Percentiles rank a stretch among this genome's conserved stretches.
These are phyloP conservation scores for Equus quagga DNA, from an alignment of 2,113 vertebrate genomes.

Conservation along the genomic window DNA sequence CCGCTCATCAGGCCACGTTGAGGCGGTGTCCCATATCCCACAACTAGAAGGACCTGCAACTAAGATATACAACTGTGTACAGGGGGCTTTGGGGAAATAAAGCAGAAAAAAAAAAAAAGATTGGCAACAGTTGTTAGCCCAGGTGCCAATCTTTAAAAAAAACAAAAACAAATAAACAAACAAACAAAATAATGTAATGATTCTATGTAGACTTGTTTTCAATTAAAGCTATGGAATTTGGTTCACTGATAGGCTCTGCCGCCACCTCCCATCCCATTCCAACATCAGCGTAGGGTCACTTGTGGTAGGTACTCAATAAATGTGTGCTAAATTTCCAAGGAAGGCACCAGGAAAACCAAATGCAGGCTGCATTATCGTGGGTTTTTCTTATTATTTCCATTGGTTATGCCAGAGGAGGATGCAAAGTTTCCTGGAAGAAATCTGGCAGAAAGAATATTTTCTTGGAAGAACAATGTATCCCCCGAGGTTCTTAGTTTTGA, in stretches of 20 bases:
- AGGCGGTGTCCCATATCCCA: too few relatives aligned
- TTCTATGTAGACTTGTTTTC: background rate
- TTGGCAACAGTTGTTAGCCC: too few relatives aligned
- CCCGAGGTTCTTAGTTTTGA: background rate
- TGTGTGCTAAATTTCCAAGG: background rate
- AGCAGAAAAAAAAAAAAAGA: too few relatives aligned
- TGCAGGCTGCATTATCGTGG: background rate
- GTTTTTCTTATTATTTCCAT: slow-evolving; percentile 11
- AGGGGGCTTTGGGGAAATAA: too few relatives aligned
- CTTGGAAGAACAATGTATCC: slow-evolving; percentile 1
- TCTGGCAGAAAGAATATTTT: background rate
- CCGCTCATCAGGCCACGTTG: too few relatives aligned
- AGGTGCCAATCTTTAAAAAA: too few relatives aligned
- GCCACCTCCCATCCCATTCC: background rate
- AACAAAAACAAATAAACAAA: too few relatives aligned
- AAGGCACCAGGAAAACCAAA: background rate
- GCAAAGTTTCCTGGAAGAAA: background rate
- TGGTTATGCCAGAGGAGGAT: background rate
- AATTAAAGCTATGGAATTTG: background rate
- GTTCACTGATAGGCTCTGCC: background rate
- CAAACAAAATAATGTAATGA: background rate
- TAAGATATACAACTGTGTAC: too few relatives aligned
- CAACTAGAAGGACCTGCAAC: too few relatives aligned
- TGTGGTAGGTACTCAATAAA: background rate
- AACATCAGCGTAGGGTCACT: background rate